These are phyloP conservation scores for Temnothorax rugatulus DNA, from an alignment of 2,888 invertebrate genomes.

Conservation along the genomic window DNA sequence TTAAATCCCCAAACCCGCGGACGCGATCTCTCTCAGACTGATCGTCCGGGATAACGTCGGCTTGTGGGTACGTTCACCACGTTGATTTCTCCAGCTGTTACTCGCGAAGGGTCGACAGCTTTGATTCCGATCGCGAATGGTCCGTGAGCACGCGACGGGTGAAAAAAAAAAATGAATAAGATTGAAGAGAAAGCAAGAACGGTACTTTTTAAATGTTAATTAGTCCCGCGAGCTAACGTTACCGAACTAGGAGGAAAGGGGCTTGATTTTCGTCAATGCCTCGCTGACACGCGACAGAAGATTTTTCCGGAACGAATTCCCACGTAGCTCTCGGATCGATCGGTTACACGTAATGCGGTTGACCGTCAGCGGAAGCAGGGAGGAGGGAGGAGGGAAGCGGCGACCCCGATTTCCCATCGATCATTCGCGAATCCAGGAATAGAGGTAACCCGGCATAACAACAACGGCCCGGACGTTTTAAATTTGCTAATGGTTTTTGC, in stretches of 20 bases:
- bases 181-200: neutral
- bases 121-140: neutral
- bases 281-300: neutral
- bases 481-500: constrained; percentile 20
- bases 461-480: constrained; percentile 9
- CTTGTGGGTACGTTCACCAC: neutral
- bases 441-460: constrained; percentile 36
- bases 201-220: neutral
- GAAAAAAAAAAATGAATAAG: neutral
- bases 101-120: neutral
- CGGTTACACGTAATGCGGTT: constrained; percentile 20
- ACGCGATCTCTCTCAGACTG: neutral
- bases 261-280: neutral
- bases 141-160: neutral
- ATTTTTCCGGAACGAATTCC: neutral
- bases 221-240: neutral
- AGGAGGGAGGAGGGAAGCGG: constrained; percentile 16
- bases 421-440: constrained; percentile 55
- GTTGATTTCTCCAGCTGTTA: neutral
- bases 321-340: constrained; percentile 17
- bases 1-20: neutral
- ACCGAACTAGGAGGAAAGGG: neutral
- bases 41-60: neutral
- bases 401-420: constrained; percentile 57
- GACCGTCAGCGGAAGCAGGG: neutral